phyloP scores from a whole-genome alignment of 1,140 invertebrate species.

The Drosophila pachea region DNA sequence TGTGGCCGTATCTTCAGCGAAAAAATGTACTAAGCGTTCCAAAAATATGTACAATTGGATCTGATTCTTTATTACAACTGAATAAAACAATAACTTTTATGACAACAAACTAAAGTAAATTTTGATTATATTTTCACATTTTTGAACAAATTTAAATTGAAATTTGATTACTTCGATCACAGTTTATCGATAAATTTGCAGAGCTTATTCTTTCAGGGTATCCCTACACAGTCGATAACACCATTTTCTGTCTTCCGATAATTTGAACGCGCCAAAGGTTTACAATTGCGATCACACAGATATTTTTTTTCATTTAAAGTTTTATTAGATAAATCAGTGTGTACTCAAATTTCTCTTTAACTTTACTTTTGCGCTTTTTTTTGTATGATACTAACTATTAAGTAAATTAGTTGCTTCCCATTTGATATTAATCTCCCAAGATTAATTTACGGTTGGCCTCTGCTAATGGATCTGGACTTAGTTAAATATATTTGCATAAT shows the following conservation, averaged over 20 bases:
- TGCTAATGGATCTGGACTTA: not conserved
- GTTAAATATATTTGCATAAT: conserved; percentile 8
- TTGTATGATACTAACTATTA: conserved; percentile 39
- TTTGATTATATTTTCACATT: not conserved
- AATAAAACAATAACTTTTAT: not conserved
- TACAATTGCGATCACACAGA: no score
- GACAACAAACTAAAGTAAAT: conserved; percentile 1
- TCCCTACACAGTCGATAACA: no score
- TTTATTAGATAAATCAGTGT: conserved; percentile 70
- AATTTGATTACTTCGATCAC: not conserved
- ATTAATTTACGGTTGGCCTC: not conserved
- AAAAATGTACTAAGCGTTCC: conserved; percentile 2
- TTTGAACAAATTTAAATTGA: not conserved
- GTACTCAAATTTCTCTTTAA: conserved; percentile 44
- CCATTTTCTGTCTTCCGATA: not conserved
- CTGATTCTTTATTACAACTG: not conserved
- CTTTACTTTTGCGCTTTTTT: conserved; percentile 12
- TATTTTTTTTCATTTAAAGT: conserved; percentile 32
- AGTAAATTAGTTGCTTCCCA: conserved; percentile 34
- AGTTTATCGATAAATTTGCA: not conserved
- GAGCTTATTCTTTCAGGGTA: no score
- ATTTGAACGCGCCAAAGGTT: not conserved
- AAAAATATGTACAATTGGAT: not conserved
- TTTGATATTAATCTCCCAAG: conserved; percentile 6
- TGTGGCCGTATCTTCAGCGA: conserved; percentile 12